Conservation (phyloP, 1,140 invertebrate genomes). For the Galleria mellonella region DNA sequence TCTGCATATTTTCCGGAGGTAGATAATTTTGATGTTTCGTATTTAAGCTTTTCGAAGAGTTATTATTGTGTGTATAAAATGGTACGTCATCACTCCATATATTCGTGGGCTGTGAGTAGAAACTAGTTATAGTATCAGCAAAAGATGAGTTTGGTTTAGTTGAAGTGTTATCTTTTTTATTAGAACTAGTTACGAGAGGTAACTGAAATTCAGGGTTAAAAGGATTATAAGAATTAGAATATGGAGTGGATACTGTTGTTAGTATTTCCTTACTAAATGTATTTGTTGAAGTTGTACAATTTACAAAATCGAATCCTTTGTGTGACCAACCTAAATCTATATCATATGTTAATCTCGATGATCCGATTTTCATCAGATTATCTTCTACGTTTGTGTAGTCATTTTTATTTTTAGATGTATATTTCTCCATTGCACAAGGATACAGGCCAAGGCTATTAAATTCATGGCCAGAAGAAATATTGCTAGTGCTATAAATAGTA, state of each 20-base stretch:
- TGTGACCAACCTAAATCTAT: slow-evolving; percentile 67
- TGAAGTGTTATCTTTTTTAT: slow-evolving; percentile 41
- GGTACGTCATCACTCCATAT: slow-evolving; percentile 58
- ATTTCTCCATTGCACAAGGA: slow-evolving; percentile 66
- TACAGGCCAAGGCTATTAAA: slow-evolving; percentile 58
- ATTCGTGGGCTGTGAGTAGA: slow-evolving; percentile 60
- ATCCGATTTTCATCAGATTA: slow-evolving; percentile 62
- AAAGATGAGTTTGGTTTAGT: slow-evolving; percentile 43
- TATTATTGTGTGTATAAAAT: slow-evolving; percentile 42
- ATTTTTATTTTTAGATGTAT: slow-evolving; percentile 54
- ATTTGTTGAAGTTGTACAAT: slow-evolving; percentile 45
- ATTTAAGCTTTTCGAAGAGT: slow-evolving; percentile 37
- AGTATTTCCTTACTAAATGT: slow-evolving; percentile 58
- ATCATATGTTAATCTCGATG: slow-evolving; percentile 63
- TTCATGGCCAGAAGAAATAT: slow-evolving; percentile 59
- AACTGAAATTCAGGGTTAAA: slow-evolving; percentile 67
- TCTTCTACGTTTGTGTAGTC: slow-evolving; percentile 59
- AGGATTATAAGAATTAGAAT: slow-evolving; percentile 58
- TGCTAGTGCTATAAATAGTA: slow-evolving; percentile 61
- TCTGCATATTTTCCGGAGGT: slow-evolving; percentile 30
- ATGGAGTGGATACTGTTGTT: slow-evolving; percentile 38
- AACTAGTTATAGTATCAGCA: slow-evolving; percentile 49
- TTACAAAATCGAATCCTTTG: slow-evolving; percentile 65
- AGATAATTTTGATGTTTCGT: slow-evolving; percentile 51
- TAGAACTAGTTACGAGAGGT: slow-evolving; percentile 48